Percentiles rank a stretch among this genome's conserved stretches.
These are phyloP conservation scores for Drosophila dives DNA, from an alignment of 2,888 invertebrate genomes.

Conservation along the genomic window DNA sequence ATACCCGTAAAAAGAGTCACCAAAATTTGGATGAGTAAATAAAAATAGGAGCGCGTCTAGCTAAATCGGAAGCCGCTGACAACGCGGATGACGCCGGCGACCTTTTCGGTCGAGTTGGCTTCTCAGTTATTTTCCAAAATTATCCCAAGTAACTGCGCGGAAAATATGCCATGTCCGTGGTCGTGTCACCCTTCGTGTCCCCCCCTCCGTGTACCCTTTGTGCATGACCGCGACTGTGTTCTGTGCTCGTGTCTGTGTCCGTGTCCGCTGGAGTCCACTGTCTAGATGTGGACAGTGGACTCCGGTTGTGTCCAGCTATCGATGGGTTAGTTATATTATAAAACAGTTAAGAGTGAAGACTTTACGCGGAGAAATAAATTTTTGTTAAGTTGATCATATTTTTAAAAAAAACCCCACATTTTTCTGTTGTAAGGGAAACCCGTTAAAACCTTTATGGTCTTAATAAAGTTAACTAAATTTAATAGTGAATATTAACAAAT, in stretches of 20 bases:
- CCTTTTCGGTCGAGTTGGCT: conserved; percentile 38
- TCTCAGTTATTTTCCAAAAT: conserved; percentile 51
- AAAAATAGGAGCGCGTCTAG: conserved; percentile 58
- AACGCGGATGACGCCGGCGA: conserved; percentile 44
- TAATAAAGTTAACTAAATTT: not conserved
- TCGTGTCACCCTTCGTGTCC: conserved; percentile 3
- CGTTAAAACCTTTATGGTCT: not conserved
- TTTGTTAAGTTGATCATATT: conserved; percentile 13
- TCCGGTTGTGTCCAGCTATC: conserved; percentile 38
- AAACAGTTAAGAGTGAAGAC: conserved; percentile 21
- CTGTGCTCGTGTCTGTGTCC: too few relatives aligned
- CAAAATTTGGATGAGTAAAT: conserved; percentile 60
- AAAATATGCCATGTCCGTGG: conserved; percentile 73
- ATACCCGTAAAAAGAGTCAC: conserved; percentile 14
- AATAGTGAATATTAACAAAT: not conserved
- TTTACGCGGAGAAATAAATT: conserved; percentile 5
- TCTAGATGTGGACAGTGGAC: conserved; percentile 19
- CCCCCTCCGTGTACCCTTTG: not conserved
- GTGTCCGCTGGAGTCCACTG: conserved; percentile 19
- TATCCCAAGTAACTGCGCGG: conserved; percentile 75
- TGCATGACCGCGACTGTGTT: not conserved
- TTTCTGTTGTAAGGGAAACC: not conserved
- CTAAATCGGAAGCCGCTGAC: conserved; percentile 53
- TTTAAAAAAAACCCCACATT: not conserved
- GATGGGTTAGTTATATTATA: conserved; percentile 46